Conservation (phyloP, 2,113 vertebrate genomes). For the Edolisoma coerulescens region DNA sequence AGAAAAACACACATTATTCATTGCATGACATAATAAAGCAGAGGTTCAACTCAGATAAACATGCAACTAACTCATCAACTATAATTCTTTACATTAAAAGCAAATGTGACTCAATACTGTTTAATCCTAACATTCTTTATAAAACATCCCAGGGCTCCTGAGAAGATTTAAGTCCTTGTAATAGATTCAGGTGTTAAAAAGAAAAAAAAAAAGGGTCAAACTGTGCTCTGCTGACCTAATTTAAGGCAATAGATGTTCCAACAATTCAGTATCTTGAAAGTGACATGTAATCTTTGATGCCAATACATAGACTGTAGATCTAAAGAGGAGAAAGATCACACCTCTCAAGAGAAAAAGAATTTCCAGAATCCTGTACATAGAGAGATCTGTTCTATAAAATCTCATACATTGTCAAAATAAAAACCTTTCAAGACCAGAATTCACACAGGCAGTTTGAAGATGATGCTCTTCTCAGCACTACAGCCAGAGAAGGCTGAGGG, state of each 20-base stretch:
- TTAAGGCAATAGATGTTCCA: background rate
- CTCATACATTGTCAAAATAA: background rate
- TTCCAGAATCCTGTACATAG: background rate
- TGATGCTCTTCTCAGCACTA: background rate
- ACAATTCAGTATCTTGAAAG: background rate
- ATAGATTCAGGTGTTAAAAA: background rate
- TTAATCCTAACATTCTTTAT: background rate
- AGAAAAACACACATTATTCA: conserved; percentile 58
- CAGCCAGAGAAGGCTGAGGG: background rate
- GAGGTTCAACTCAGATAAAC: conserved; percentile 13
- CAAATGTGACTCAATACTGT: background rate
- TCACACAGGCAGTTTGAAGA: background rate
- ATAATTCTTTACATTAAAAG: background rate
- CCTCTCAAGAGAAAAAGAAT: background rate
- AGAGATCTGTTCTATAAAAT: background rate
- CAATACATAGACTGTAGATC: background rate
- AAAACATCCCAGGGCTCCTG: background rate
- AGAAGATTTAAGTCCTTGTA: background rate
- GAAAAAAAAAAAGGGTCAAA: background rate
- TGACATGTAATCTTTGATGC: background rate
- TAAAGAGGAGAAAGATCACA: background rate
- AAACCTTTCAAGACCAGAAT: background rate
- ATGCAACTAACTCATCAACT: background rate
- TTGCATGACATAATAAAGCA: conserved; percentile 2
- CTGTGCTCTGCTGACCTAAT: background rate